Conservation (phyloP, 2,797 vertebrate genomes). For the Sylvilagus floridanus region DNA sequence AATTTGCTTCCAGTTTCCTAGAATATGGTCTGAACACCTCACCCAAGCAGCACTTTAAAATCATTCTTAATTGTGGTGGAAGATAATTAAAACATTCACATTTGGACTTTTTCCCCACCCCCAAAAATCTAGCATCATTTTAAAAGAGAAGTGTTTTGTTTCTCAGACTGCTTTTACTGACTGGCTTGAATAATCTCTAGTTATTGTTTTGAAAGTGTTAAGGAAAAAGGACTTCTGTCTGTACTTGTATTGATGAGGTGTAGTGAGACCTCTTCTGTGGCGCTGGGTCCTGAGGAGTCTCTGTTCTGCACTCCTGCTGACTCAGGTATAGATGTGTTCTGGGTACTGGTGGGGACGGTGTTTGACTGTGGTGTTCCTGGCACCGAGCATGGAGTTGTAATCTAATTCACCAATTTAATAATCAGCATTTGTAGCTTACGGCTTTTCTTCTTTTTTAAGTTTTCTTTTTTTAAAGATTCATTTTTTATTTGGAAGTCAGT, state of each 20-base stretch:
- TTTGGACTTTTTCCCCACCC: not conserved
- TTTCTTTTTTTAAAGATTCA: no score
- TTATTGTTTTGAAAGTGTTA: not conserved
- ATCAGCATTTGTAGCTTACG: not conserved
- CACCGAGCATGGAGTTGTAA: not conserved
- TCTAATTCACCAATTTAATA: accelerated
- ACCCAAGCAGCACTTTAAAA: not conserved
- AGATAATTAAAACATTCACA: not conserved
- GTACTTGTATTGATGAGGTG: no score
- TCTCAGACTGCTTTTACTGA: not conserved
- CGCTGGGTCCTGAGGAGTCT: accelerated
- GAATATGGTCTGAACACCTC: not conserved
- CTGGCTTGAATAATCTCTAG: not conserved
- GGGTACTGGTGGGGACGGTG: accelerated
- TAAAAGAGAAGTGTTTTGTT: not conserved
- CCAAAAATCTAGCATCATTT: not conserved
- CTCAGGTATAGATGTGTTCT: not conserved
- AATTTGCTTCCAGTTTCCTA: not conserved
- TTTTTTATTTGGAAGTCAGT: no score
- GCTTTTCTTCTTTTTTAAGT: no score
- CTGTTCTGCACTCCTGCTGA: not conserved
- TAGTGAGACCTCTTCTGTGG: not conserved
- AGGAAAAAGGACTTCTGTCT: not conserved
- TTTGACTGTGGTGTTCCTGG: not conserved
- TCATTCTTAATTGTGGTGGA: not conserved